phyloP scores from a whole-genome alignment of 2,797 vertebrate species.

The Selene dorsalis region DNA sequence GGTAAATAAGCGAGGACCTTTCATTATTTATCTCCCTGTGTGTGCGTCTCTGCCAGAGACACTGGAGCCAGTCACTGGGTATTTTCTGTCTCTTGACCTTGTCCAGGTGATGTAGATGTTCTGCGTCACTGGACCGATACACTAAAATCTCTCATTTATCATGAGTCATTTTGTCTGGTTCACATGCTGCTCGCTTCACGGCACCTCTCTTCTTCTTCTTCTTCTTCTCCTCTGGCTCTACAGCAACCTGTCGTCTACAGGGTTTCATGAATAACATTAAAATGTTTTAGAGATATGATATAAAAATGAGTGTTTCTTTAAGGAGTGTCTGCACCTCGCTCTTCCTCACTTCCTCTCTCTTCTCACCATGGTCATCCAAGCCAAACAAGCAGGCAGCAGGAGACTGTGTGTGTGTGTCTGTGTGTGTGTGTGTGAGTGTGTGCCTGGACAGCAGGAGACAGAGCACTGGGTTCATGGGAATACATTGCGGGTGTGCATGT shows the following conservation, averaged over 20 bases:
- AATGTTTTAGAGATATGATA: background rate
- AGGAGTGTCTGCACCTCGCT: slow-evolving; percentile 16
- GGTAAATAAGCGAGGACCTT: slow-evolving; percentile 51
- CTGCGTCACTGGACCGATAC: slow-evolving; percentile 24
- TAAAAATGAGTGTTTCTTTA: slow-evolving; percentile 12
- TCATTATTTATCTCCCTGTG: slow-evolving; percentile 47
- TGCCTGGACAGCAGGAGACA: slow-evolving; percentile 57
- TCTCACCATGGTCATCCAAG: slow-evolving; percentile 59
- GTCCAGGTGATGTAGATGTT: slow-evolving; percentile 50
- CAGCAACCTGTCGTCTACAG: background rate
- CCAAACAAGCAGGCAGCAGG: slow-evolving; percentile 66
- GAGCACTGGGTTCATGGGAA: slow-evolving; percentile 75
- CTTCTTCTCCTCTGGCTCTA: background rate
- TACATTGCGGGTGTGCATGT: slow-evolving; percentile 40
- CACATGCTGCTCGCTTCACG: background rate
- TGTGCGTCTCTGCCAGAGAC: slow-evolving; percentile 34
- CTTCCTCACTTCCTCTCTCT: slow-evolving; percentile 13
- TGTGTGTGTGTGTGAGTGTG: slow-evolving; percentile 26
- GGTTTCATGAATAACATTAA: background rate
- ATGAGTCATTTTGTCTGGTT: background rate
- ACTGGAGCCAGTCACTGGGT: slow-evolving; percentile 47
- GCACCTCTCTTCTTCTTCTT: background rate
- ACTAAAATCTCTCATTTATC: background rate
- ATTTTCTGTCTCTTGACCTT: slow-evolving; percentile 64
- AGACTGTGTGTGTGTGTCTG: slow-evolving; percentile 20